These are phyloP conservation scores for Zosterops pallidus DNA, from an alignment of 2,113 vertebrate species.

Conservation along the genomic window DNA sequence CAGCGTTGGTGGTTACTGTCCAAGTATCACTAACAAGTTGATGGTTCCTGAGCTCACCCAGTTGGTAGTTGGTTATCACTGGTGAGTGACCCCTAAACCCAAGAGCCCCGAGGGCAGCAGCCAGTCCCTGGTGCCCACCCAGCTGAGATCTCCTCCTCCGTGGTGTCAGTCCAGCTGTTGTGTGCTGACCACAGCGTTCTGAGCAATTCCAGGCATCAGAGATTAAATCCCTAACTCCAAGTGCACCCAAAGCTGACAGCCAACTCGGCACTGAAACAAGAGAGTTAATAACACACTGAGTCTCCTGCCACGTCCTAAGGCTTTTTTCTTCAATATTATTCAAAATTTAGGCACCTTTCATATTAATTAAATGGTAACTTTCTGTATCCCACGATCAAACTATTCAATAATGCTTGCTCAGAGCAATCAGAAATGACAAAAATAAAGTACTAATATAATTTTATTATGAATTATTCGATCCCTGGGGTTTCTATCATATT, in stretches of 20 bases:
- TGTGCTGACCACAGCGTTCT: background rate
- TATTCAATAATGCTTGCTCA: slow-evolving; percentile 59
- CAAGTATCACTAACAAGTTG: background rate
- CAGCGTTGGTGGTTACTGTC: background rate
- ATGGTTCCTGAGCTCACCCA: background rate
- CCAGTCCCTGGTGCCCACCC: background rate
- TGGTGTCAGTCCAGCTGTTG: rapidly evolving
- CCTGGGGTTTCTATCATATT: slow-evolving; percentile 68
- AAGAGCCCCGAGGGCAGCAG: background rate
- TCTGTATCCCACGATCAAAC: slow-evolving; percentile 55
- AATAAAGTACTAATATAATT: slow-evolving; percentile 67
- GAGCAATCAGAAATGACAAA: slow-evolving; percentile 63
- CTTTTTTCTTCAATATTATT: slow-evolving; percentile 57
- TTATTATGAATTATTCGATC: slow-evolving; percentile 66
- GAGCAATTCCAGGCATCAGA: background rate
- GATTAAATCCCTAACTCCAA: background rate
- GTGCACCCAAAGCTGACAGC: slow-evolving; percentile 18
- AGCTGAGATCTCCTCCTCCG: background rate
- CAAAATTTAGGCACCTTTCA: slow-evolving; percentile 60
- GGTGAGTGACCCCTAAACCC: background rate
- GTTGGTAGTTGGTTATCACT: background rate
- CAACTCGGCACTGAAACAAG: background rate
- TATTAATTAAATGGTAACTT: slow-evolving; percentile 69
- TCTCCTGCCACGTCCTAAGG: slow-evolving; percentile 38
- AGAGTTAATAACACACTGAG: slow-evolving; percentile 40